These are phyloP conservation scores for Monodelphis domestica DNA, from an alignment of 2,797 vertebrate genomes.

Conservation along the genomic window DNA sequence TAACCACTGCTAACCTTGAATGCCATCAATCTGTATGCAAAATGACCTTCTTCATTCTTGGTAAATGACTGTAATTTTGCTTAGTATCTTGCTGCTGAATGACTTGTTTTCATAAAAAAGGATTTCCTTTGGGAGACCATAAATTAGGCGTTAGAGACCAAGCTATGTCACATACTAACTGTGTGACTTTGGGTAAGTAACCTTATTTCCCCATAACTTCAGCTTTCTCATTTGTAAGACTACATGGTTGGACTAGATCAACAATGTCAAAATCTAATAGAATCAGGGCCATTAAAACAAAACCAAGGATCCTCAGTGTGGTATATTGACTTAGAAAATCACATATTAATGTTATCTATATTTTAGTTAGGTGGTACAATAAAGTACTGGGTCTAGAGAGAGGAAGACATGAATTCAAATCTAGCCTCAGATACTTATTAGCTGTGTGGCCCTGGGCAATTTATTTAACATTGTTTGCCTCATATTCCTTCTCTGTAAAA, in stretches of 20 bases:
- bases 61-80: conserved; percentile 35
- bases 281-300: neutral
- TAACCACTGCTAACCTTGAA: neutral
- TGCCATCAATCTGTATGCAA: neutral
- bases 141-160: neutral
- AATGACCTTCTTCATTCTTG: conserved; percentile 4
- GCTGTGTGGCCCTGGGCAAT: too few relatives aligned
- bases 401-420: too few relatives aligned
- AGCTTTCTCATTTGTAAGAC: conserved; percentile 7
- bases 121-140: neutral
- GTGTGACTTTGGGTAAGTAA: conserved; percentile 50
- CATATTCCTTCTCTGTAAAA: too few relatives aligned
- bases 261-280: conserved; percentile 44
- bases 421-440: too few relatives aligned
- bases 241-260: conserved; percentile 61
- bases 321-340: neutral
- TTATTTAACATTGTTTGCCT: too few relatives aligned
- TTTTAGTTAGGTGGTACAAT: too few relatives aligned
- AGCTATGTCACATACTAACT: neutral
- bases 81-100: neutral
- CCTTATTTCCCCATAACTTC: conserved; percentile 48
- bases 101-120: neutral
- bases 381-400: too few relatives aligned
- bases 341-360: neutral
- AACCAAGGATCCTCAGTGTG: neutral